Evolutionary conservation across 2,797 vertebrate genomes (phyloP).

Genomic region (Mormyrops boulengeri): DNA sequence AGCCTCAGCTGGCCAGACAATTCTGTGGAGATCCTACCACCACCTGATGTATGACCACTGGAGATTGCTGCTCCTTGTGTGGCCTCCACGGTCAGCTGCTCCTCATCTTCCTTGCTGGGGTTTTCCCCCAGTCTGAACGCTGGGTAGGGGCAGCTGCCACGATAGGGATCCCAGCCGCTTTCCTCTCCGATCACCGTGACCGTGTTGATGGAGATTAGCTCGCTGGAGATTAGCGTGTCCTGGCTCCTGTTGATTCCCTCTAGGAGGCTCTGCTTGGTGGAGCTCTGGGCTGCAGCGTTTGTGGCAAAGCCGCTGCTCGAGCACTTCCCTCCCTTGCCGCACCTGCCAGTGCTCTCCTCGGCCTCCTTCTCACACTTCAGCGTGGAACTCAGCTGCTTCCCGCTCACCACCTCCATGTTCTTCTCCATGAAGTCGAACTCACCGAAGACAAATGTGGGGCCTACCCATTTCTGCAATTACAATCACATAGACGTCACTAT

Average conservation of each 20-base stretch:
- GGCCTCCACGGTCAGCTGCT: slow-evolving; percentile 26
- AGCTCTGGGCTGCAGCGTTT: slow-evolving; percentile 25
- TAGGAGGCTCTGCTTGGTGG: slow-evolving; percentile 27
- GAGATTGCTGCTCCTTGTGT: background rate
- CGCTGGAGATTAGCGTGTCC: slow-evolving; percentile 50
- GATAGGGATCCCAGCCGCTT: slow-evolving; percentile 32
- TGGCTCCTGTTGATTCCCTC: slow-evolving; percentile 25
- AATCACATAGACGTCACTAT: background rate
- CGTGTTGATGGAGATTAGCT: slow-evolving; percentile 74
- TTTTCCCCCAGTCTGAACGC: slow-evolving; percentile 40
- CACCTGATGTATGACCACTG: slow-evolving; percentile 10
- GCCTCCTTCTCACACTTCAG: slow-evolving; percentile 31
- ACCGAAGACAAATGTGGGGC: slow-evolving; percentile 53
- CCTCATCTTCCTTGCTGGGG: slow-evolving; percentile 20
- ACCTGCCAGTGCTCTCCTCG: slow-evolving; percentile 31
- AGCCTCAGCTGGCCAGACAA: slow-evolving; percentile 31
- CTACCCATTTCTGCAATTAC: slow-evolving; percentile 78
- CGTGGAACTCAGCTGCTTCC: slow-evolving; percentile 30
- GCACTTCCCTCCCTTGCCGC: background rate
- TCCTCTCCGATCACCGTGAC: slow-evolving; percentile 71
- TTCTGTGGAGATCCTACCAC: slow-evolving; percentile 23
- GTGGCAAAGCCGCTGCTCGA: background rate
- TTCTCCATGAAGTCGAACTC: slow-evolving; percentile 60
- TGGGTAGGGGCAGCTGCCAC: slow-evolving; percentile 46
- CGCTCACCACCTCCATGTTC: slow-evolving; percentile 37